Conservation (phyloP, 2,113 vertebrate species). For the Etheostoma spectabile region DNA sequence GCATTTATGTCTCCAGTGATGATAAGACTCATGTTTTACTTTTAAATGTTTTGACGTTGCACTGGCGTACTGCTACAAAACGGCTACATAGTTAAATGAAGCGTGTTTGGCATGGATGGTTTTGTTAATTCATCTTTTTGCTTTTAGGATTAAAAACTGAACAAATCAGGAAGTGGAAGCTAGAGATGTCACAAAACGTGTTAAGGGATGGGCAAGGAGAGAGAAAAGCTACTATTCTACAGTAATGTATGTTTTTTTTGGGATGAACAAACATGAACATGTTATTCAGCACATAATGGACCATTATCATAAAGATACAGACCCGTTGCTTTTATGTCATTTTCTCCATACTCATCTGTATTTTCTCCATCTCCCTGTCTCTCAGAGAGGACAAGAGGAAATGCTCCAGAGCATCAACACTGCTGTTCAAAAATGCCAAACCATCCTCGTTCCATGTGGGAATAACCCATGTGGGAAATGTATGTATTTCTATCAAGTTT, state of each 20-base stretch:
- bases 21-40: not conserved
- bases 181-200: not conserved
- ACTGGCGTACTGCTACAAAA: not conserved
- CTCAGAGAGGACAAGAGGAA: not conserved
- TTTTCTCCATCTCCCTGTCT: slow-evolving; percentile 11
- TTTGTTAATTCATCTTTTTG: not conserved
- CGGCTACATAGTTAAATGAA: too few relatives aligned
- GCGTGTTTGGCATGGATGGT: not conserved
- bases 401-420: not conserved
- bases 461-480: too few relatives aligned
- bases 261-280: not conserved
- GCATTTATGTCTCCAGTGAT: not conserved
- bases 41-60: not conserved
- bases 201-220: not conserved
- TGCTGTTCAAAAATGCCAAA: slow-evolving; percentile 6
- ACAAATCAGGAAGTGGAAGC: not conserved
- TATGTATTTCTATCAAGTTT: too few relatives aligned
- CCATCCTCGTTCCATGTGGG: not conserved
- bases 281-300: slow-evolving; percentile 28
- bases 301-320: slow-evolving; percentile 34
- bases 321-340: slow-evolving; percentile 34
- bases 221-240: not conserved
- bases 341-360: slow-evolving; percentile 20
- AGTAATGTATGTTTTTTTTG: too few relatives aligned
- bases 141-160: not conserved